Evolutionary conservation across 2,797 vertebrate genomes (phyloP).

Genomic region (Ambastaia sidthimunki): DNA sequence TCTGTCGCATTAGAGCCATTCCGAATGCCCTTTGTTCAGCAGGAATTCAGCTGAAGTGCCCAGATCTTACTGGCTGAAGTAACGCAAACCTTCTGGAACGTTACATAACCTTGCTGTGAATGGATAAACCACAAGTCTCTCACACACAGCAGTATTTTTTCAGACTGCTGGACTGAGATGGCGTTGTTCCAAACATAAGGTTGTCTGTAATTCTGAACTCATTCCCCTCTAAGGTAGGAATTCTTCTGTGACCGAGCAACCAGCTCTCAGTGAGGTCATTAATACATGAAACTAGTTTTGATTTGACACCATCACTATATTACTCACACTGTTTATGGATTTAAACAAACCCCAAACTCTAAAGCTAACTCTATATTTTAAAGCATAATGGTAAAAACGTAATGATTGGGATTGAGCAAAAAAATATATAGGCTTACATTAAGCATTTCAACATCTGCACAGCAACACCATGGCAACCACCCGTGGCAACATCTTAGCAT

Average conservation of each 20-base stretch:
- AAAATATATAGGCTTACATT: too few relatives aligned
- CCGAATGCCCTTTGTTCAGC: constrained; percentile 54
- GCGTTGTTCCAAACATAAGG: constrained; percentile 46
- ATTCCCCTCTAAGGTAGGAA: constrained; percentile 34
- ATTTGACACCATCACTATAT: not conserved
- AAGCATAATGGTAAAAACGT: too few relatives aligned
- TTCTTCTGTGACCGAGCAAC: constrained; percentile 33
- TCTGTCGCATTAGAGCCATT: constrained; percentile 51
- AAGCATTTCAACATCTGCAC: too few relatives aligned
- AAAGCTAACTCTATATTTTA: too few relatives aligned
- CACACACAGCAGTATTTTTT: constrained; percentile 12
- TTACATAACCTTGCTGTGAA: constrained; percentile 51
- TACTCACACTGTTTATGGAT: too few relatives aligned
- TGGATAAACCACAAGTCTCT: constrained; percentile 14
- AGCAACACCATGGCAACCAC: too few relatives aligned
- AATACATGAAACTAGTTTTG: constrained; percentile 42
- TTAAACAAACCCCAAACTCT: too few relatives aligned
- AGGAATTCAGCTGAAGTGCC: constrained; percentile 36
- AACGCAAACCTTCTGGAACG: constrained; percentile 46
- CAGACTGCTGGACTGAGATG: constrained; percentile 10
- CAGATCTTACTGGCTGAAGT: constrained; percentile 32
- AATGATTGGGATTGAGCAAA: too few relatives aligned
- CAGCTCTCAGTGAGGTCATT: constrained; percentile 6
- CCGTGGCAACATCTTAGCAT: too few relatives aligned
- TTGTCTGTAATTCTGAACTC: constrained; percentile 42